Conservation (phyloP, 2,113 vertebrate genomes). For the Sus scrofa region T2T-Sscrofa CM000821.6:49846001-49846500, state of each 20-base stretch:
- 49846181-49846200: not conserved
- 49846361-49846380: not conserved
- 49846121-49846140: too few species aligned
- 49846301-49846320: not conserved
- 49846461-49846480: not conserved
- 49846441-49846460: too few species aligned
- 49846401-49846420: not conserved
- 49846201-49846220: too few species aligned
- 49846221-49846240: conserved; percentile 16
- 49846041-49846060: not conserved
- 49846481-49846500: not conserved
- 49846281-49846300: not conserved
- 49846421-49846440: not conserved
- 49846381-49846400: accelerated
- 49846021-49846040: not conserved
- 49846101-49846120: not conserved
- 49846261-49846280: not conserved
- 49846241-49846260: not conserved
- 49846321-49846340: conserved; percentile 2
- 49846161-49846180: not conserved
- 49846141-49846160: too few species aligned
- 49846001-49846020: not conserved
- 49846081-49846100: not conserved
- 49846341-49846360: not conserved
- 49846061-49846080: accelerated